These are phyloP conservation scores for Dolichoris vasculosae DNA, from an alignment of 1,140 invertebrate genomes.

Conservation along the genomic window DNA sequence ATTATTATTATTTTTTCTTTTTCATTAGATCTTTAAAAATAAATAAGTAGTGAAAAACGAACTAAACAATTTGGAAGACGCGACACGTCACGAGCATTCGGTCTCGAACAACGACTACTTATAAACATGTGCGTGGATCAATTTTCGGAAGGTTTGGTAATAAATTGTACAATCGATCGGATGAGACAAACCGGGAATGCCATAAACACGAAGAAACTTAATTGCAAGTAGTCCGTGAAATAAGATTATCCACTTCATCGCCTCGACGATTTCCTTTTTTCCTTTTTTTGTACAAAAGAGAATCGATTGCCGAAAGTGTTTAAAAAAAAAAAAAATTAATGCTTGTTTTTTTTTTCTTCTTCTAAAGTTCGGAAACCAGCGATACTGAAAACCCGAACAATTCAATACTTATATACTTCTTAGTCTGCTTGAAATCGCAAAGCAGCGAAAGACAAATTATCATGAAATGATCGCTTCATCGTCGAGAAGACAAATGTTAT, in stretches of 20 bases:
- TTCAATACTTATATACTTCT: conserved; percentile 40
- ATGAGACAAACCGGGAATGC: conserved; percentile 42
- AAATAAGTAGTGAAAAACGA: conserved; percentile 43
- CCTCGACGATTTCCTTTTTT: conserved; percentile 42
- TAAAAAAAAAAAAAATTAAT: conserved; percentile 40
- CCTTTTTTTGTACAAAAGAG: conserved; percentile 20
- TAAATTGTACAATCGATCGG: conserved; percentile 48
- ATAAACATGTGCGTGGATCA: conserved; percentile 50
- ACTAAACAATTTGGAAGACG: conserved; percentile 60
- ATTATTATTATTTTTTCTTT: conserved; percentile 25
- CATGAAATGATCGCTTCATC: conserved; percentile 43
- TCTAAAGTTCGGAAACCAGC: conserved; percentile 4
- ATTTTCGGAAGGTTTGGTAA: conserved; percentile 51
- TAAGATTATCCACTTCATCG: conserved; percentile 36
- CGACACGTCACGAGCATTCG: conserved; percentile 54
- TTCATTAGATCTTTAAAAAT: conserved; percentile 33
- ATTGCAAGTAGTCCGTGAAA: conserved; percentile 41
- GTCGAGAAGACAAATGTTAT: conserved; percentile 51
- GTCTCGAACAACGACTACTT: conserved; percentile 52
- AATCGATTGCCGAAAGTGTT: conserved; percentile 36
- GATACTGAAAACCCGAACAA: conserved; percentile 26
- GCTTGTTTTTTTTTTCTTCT: background rate
- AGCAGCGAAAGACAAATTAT: conserved; percentile 50
- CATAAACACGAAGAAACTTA: conserved; percentile 44
- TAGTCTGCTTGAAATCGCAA: conserved; percentile 46